These are phyloP conservation scores for Phragmatobia fuliginosa DNA, from an alignment of 2,888 invertebrate genomes.

Conservation along the genomic window DNA sequence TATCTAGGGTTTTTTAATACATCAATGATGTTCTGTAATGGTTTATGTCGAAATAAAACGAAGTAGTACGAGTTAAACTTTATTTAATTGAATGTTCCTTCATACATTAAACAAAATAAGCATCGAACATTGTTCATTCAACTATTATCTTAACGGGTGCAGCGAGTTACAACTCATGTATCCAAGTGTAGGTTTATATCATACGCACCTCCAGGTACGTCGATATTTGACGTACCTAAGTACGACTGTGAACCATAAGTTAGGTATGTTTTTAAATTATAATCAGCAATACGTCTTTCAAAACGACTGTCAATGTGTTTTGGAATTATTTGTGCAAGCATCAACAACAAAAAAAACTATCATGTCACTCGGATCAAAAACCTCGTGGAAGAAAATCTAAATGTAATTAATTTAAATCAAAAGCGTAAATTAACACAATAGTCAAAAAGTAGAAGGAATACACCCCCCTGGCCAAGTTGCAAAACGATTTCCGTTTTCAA, in stretches of 20 bases:
- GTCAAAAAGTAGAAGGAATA: too few species aligned
- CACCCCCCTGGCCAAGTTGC: too few species aligned
- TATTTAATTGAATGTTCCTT: slow-evolving; percentile 70
- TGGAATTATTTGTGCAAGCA: background rate
- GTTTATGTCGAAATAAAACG: slow-evolving; percentile 45
- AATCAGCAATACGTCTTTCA: background rate
- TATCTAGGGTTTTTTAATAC: too few species aligned
- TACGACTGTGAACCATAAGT: slow-evolving; percentile 18
- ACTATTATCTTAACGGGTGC: slow-evolving; percentile 61
- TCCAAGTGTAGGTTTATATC: slow-evolving; percentile 48
- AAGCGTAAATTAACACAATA: too few species aligned
- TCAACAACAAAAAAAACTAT: background rate
- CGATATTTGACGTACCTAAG: slow-evolving; percentile 21
- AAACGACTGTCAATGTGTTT: background rate
- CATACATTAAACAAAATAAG: slow-evolving; percentile 80
- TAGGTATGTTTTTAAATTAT: slow-evolving; percentile 24
- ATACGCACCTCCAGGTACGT: slow-evolving; percentile 14
- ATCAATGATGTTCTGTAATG: slow-evolving; percentile 24
- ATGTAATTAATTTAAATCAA: background rate
- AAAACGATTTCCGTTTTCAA: too few species aligned
- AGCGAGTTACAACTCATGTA: slow-evolving; percentile 47
- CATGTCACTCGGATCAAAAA: background rate
- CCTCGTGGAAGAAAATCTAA: background rate
- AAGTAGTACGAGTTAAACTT: slow-evolving; percentile 51
- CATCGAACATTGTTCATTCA: slow-evolving; percentile 69